These are phyloP conservation scores for Oxygymnocypris stewartii DNA, from an alignment of 2,113 vertebrate species.

Conservation along the genomic window DNA sequence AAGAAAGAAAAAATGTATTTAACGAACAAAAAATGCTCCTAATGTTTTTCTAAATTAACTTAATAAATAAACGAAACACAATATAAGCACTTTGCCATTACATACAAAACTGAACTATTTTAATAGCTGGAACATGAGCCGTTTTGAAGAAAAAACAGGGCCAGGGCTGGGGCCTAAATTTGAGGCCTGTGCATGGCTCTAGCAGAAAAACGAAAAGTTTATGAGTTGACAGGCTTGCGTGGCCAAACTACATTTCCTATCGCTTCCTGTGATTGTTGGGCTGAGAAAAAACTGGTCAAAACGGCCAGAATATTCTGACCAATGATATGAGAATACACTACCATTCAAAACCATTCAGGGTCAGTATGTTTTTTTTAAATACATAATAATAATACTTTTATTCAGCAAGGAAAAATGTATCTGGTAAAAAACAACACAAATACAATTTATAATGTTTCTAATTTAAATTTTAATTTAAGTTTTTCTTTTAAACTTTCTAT, in stretches of 20 bases:
- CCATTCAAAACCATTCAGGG: neutral
- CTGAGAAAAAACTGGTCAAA: neutral
- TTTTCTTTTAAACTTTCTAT: neutral
- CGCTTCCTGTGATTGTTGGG: neutral
- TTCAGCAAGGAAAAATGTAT: neutral
- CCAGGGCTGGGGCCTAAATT: too few species aligned
- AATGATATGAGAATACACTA: neutral
- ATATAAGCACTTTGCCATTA: too few species aligned
- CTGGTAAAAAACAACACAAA: neutral
- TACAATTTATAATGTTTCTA: neutral
- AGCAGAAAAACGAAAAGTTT: too few species aligned
- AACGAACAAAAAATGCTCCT: too few species aligned
- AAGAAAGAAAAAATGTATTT: too few species aligned
- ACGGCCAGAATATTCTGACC: neutral
- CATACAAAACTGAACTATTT: too few species aligned
- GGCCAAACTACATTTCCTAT: neutral
- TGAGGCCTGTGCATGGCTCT: too few species aligned
- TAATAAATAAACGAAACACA: too few species aligned
- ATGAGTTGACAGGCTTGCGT: neutral
- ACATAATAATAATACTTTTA: neutral
- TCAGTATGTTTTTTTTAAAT: neutral
- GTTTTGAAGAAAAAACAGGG: too few species aligned
- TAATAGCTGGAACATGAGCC: too few species aligned
- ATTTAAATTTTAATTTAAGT: too few species aligned
- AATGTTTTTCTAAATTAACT: too few species aligned